These are phyloP conservation scores for Trypoxylus dichotomus DNA, from an alignment of 1,140 invertebrate species.

Conservation along the genomic window DNA sequence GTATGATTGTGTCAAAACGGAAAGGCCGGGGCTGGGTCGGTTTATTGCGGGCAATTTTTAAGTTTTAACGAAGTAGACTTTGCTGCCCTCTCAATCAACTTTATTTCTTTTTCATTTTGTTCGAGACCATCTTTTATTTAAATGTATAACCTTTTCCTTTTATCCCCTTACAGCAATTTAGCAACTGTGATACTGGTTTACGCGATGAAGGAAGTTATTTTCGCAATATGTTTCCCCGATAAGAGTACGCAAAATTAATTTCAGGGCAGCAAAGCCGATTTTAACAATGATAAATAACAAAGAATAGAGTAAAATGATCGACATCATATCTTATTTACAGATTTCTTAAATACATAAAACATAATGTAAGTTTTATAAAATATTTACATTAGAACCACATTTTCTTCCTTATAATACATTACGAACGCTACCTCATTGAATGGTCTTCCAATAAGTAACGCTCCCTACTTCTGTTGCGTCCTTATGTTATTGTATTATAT, in stretches of 20 bases:
- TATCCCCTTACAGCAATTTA: too few relatives aligned
- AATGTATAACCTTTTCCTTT: too few relatives aligned
- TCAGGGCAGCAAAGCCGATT: background rate
- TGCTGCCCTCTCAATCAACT: constrained; percentile 31
- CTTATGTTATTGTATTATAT: background rate
- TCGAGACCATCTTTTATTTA: background rate
- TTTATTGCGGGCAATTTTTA: constrained; percentile 49
- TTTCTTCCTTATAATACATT: background rate
- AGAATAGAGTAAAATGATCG: background rate
- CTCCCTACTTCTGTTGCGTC: background rate
- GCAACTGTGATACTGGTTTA: too few relatives aligned
- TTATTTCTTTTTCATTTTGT: background rate
- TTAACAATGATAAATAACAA: constrained; percentile 11
- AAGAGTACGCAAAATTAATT: background rate
- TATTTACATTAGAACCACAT: constrained; percentile 3
- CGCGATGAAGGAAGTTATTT: too few relatives aligned
- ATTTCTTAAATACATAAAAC: constrained; percentile 10
- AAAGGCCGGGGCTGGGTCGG: constrained; percentile 34
- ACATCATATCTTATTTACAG: constrained; percentile 2
- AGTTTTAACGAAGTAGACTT: constrained; percentile 47
- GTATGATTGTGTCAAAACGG: constrained; percentile 41
- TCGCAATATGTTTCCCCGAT: too few relatives aligned
- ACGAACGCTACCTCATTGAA: background rate
- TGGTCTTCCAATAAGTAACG: background rate
- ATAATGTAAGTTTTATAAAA: constrained; percentile 16